Conservation (phyloP, 2,113 vertebrate genomes). For the Triplophysa rosa region DNA sequence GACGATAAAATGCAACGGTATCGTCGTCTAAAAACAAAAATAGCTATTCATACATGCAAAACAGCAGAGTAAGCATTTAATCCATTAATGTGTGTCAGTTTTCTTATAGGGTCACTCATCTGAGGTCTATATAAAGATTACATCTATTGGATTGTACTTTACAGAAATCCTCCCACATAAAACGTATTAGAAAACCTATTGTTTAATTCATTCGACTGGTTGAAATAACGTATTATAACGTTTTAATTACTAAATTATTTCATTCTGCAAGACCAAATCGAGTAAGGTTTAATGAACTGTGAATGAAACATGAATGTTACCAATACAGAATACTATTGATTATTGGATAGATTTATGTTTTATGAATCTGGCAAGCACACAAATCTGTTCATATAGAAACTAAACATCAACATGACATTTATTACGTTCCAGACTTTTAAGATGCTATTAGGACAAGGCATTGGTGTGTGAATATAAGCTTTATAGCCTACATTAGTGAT, state of each 20-base stretch:
- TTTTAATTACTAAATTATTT: no score
- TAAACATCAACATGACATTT: neutral
- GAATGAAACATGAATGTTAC: neutral
- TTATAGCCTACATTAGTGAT: no score
- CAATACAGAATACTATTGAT: neutral
- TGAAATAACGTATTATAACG: no score
- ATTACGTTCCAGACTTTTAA: no score
- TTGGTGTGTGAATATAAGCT: no score
- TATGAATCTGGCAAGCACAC: neutral
- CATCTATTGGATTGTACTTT: neutral
- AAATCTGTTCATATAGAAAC: neutral
- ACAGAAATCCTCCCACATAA: neutral
- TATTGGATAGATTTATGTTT: neutral
- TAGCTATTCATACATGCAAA: neutral
- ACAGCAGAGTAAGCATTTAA: neutral
- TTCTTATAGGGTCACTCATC: neutral
- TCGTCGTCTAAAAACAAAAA: no score
- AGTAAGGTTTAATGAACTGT: neutral
- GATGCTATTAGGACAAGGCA: no score
- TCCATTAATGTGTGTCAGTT: neutral
- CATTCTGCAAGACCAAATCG: neutral
- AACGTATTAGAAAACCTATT: neutral
- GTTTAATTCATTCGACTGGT: no score
- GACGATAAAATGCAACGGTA: neutral
- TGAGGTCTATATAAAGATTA: neutral